Percentiles rank a stretch among this genome's conserved stretches.
phyloP scores from a whole-genome alignment of 2,888 invertebrate genomes.

The Ophion costatus region DNA sequence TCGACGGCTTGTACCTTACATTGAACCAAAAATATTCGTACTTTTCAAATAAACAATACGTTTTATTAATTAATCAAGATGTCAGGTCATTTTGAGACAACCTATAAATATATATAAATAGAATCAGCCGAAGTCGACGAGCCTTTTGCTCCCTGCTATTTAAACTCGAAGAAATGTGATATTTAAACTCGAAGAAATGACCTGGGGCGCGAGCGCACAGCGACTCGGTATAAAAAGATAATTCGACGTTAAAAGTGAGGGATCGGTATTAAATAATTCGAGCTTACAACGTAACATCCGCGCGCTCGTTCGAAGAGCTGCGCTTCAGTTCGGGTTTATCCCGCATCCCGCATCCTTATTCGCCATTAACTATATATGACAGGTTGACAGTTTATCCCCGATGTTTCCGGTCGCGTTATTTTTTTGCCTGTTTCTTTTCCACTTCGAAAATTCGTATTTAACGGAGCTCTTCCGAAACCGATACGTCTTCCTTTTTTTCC shows the following conservation, averaged over 20 bases:
- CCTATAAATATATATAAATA: no score
- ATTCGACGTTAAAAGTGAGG: background rate
- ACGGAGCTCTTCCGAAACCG: background rate
- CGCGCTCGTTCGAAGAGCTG: background rate
- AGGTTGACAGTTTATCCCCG: background rate
- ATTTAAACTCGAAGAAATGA: no score
- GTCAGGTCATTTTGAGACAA: no score
- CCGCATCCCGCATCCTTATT: background rate
- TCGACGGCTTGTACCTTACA: no score
- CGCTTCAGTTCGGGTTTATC: no score
- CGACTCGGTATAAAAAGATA: slow-evolving; percentile 3
- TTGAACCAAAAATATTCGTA: no score
- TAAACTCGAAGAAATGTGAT: no score
- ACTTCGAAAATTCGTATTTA: background rate
- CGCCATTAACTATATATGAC: background rate
- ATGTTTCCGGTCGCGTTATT: slow-evolving; percentile 1
- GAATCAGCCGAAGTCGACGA: no score
- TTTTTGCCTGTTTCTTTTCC: background rate
- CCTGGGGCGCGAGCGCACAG: background rate
- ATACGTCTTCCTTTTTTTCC: no score
- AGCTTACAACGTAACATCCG: background rate
- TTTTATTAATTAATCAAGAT: no score
- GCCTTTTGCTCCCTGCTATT: no score
- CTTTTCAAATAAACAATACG: no score
- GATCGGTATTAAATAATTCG: slow-evolving; percentile 7